A percentile compares a stretch with the other conserved stretches of the same genome.
Evolutionary conservation across 2,113 vertebrate genomes (phyloP).

Genomic region (Synchiropus splendidus): DNA sequence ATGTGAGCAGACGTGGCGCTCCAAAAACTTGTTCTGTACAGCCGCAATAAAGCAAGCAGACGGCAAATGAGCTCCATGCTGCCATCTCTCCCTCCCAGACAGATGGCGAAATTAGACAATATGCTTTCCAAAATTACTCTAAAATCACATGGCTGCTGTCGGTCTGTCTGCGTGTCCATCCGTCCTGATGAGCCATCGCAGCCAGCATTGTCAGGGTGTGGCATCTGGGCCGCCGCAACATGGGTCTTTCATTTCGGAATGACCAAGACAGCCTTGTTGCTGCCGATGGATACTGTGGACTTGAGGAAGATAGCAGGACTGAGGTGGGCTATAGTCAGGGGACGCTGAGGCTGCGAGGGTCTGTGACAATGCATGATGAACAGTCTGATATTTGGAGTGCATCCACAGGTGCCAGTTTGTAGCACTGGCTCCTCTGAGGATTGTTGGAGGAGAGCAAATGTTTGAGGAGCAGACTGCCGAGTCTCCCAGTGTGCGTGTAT

Average conservation of each 20-base stretch:
- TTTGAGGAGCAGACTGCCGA: conserved; percentile 50
- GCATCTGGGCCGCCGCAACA: conserved; percentile 17
- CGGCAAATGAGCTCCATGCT: conserved; percentile 70
- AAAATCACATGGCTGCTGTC: conserved; percentile 59
- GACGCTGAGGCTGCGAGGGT: conserved; percentile 18
- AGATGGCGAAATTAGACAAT: conserved; percentile 83
- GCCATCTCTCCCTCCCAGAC: conserved; percentile 71
- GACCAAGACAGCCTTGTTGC: conserved; percentile 53
- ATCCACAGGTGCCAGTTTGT: conserved; percentile 50
- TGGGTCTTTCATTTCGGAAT: conserved; percentile 20
- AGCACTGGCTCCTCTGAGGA: conserved; percentile 42
- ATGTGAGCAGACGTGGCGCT: too few species aligned
- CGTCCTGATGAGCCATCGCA: conserved; percentile 17
- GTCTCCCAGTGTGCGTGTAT: conserved; percentile 36
- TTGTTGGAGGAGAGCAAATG: conserved; percentile 56
- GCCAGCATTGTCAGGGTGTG: conserved; percentile 40
- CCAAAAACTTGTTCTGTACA: conserved; percentile 65
- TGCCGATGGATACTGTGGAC: conserved; percentile 59
- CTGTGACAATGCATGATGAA: conserved; percentile 63
- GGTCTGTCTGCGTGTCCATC: conserved; percentile 22
- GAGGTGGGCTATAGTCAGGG: conserved; percentile 4
- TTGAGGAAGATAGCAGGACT: conserved; percentile 28
- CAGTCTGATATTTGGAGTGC: conserved; percentile 59
- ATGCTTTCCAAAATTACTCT: conserved; percentile 73
- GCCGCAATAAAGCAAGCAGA: conserved; percentile 70